These are phyloP conservation scores for Dicranocentrus wangi DNA, from an alignment of 2,888 invertebrate genomes.

Conservation along the genomic window DNA sequence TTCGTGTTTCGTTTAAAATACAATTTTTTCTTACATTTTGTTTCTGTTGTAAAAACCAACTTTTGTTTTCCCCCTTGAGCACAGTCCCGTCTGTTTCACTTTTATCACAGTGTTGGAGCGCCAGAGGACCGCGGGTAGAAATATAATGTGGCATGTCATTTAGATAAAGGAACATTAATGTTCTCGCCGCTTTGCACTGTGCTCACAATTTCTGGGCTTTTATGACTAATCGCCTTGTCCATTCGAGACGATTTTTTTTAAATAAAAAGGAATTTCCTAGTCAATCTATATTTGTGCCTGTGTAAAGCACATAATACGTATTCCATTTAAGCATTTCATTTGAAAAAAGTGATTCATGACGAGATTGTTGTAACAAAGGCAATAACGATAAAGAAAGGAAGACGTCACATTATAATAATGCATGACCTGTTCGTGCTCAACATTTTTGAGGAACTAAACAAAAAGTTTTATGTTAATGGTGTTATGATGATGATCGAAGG, in stretches of 20 bases:
- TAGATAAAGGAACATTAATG: conserved; percentile 59
- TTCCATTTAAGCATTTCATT: conserved; percentile 31
- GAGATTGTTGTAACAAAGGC: conserved; percentile 58
- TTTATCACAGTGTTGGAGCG: too few relatives aligned
- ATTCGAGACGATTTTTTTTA: conserved; percentile 41
- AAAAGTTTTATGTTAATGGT: conserved; percentile 14
- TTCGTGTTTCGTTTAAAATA: too few relatives aligned
- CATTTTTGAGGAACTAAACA: conserved; percentile 44
- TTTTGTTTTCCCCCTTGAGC: too few relatives aligned
- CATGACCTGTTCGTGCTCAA: conserved; percentile 60
- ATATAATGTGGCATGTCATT: conserved; percentile 53
- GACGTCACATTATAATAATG: conserved; percentile 62
- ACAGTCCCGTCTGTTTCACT: too few relatives aligned
- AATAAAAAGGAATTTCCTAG: conserved; percentile 7
- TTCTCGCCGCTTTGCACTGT: conserved; percentile 30
- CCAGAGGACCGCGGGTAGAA: too few relatives aligned
- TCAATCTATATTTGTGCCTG: too few relatives aligned
- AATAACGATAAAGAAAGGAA: conserved; percentile 57
- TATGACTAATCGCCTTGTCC: conserved; percentile 51
- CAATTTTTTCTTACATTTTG: too few relatives aligned
- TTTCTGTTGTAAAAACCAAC: too few relatives aligned
- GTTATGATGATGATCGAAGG: conserved; percentile 1
- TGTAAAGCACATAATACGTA: too few relatives aligned
- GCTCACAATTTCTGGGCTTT: conserved; percentile 21
- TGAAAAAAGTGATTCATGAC: conserved; percentile 57